These are phyloP conservation scores for human (Homo sapiens) DNA, from an alignment of 2,113 vertebrate genomes.

Conservation along the genomic window GRCh38 chr6:3929501-3930000, in stretches of 20 bases:
- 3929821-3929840: too few species aligned
- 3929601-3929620: neutral
- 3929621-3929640: neutral
- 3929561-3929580: neutral
- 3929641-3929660: neutral
- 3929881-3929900: too few species aligned
- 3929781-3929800: too few species aligned
- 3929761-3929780: rapidly evolving
- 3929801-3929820: too few species aligned
- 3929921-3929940: too few species aligned
- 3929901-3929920: too few species aligned
- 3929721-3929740: neutral
- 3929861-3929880: too few species aligned
- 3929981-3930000: neutral
- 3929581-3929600: neutral
- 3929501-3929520: neutral
- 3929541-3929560: neutral
- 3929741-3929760: neutral
- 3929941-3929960: too few species aligned
- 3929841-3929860: too few species aligned
- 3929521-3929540: neutral
- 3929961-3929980: too few species aligned
- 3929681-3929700: neutral
- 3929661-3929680: neutral
- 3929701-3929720: neutral